Evolutionary conservation across 2,888 invertebrate genomes (phyloP).

Genomic region (Polietes domitor): DNA sequence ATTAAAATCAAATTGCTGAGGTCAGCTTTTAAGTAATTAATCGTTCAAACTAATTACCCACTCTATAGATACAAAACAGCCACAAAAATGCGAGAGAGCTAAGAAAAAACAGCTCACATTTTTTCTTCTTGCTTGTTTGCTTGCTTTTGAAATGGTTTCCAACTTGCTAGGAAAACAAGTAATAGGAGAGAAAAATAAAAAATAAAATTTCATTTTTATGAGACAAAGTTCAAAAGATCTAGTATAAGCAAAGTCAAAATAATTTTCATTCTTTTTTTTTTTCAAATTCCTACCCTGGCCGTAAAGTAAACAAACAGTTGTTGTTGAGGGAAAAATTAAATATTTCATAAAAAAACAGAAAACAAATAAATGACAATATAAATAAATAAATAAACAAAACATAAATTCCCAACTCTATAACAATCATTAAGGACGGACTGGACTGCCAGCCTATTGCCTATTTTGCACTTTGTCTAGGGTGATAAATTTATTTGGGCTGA

Average conservation of each 20-base stretch:
- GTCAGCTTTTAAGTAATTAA: conserved; percentile 73
- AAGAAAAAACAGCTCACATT: conserved; percentile 16
- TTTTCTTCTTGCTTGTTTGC: not conserved
- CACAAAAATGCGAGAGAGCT: not conserved
- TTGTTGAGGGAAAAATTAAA: not conserved
- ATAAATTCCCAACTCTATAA: conserved; percentile 45
- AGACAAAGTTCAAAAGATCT: conserved; percentile 52
- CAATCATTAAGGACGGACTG: conserved; percentile 21
- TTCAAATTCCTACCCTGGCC: not conserved
- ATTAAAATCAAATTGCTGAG: conserved; percentile 69
- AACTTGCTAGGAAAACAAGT: not conserved
- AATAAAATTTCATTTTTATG: conserved; percentile 58
- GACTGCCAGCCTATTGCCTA: not conserved
- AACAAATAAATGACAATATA: conserved; percentile 7
- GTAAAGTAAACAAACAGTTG: too few relatives aligned
- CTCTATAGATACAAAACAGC: conserved; percentile 1
- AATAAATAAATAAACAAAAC: conserved; percentile 56
- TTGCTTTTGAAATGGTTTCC: not conserved
- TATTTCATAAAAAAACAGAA: conserved; percentile 30
- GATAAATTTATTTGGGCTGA: conserved; percentile 72
- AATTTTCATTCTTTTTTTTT: not conserved
- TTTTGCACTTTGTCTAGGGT: conserved; percentile 28
- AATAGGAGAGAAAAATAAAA: conserved; percentile 47
- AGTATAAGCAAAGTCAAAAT: not conserved
- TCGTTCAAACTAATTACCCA: conserved; percentile 78